Base-by-base conservation (phyloP, 2,113 vertebrate species). In the Parus major region DNA sequence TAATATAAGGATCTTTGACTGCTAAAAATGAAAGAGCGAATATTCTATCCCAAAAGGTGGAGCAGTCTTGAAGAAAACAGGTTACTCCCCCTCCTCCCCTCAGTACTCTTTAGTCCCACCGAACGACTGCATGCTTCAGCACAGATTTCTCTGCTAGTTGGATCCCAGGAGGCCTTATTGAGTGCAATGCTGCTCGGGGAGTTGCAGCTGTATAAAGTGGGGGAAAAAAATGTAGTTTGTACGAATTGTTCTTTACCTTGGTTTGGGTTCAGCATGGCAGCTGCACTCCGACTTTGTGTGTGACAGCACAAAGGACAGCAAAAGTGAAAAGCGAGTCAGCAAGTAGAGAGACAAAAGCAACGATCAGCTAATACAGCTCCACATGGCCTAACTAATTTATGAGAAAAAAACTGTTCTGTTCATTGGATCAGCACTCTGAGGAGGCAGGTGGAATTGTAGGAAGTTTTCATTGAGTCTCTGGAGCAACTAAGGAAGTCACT, bases 401-500 rank as follows among this genome's bases (percentile, higher is more conserved):
- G 98, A 99, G 98, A 96, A 98, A 98, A 99, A 99, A 98, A 91
- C 98, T 98, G 98, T 97, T 97, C 98, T 98, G 97, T 98, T 98
- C 98, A 98, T 98, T 98, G 98, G 98, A 98, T 98, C 98, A 98
- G 98, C 97, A 98, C 97, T 97, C 97, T 96, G 98, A 98, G 98
- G 98, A 98, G 98, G 98, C 98, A 98, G 98, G 98, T 98, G 98
- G 98, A 98, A 98, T 96, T 96, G 98, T 97, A 98, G 98, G 98
- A 99, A 99, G 99, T 99, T 99, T 99, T 99, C 99, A 99, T 99
- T 99, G 99, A 99, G 98, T 99, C 98, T 98, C 97, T 97, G 95
- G 98, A 98, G 98, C 98, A 98, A 98, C 97, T 98, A 97, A 96
- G 98, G 96, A 98, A 95, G 98, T 98, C 98, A 98, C 98, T 97